Evolutionary conservation across 2,797 vertebrate genomes (phyloP), one percentile per base, ranked within the genome.

Genomic region (Melanotaenia nigrans): DNA sequence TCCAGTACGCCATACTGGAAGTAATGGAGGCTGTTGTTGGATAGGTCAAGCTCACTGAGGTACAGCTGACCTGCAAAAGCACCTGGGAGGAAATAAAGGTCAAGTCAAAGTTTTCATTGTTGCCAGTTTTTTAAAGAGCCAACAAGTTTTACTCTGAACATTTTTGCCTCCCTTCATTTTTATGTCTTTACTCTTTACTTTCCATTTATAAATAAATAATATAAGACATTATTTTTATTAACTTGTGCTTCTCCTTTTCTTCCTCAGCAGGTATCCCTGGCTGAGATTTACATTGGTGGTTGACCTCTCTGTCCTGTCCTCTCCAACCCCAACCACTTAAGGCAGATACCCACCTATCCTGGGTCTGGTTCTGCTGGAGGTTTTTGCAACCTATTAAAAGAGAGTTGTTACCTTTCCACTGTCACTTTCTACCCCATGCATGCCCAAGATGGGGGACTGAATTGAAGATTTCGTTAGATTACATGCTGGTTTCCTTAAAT

Each of bases 1-100:
- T 99, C 97, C 66, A 99, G 88, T 6, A 99, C 96, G 0, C 96
- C 96, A 7, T 99, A 99, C 77, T 96, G 95, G 88, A 99, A 97
- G 90, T 95, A 95, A 60, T 90, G 92, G 73, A 99, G 93, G 80
- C 92, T 96, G 92, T 99, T 99, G 92, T 97, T 97, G 82, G 97
- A 96, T 75, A 99, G 91, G 89, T 99, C 98, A 22, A 99, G 92
- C 90, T 98, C 97, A 58, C 96, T 94, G 67, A 99, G 94, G 70
- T 97, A 90, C 81, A 93, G 95, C 81, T 97, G 96, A 57, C 97
- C 96, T 70, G 93, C 90, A 78, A 99, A 99, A 45, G 98, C 95
- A 95, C 94, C 97, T 99, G 82, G 38, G 49, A 13, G 59, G 6
- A 68, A 57, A 8, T 56, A 18, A 54, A 74, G 18, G 0, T 20